phyloP scores from a whole-genome alignment of 2,888 invertebrate species.

The Hypolimnas misippus region DNA sequence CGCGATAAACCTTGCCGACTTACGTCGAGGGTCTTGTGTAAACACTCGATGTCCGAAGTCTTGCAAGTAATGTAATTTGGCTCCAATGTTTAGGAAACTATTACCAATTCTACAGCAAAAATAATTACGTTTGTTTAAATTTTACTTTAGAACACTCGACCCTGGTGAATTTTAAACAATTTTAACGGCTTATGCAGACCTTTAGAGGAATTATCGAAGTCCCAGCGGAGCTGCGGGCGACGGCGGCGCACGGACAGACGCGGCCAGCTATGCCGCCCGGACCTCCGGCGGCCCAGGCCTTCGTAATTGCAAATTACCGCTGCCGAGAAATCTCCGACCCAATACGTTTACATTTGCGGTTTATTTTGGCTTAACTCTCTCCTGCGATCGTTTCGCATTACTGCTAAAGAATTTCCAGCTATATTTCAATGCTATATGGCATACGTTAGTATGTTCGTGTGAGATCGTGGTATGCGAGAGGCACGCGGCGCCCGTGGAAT shows the following conservation, averaged over 20 bases:
- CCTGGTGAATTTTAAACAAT: conserved; percentile 21
- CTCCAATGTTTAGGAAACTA: neutral
- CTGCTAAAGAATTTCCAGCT: conserved; percentile 1
- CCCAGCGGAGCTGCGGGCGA: conserved; percentile 27
- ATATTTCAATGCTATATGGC: conserved; percentile 9
- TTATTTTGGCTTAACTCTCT: conserved; percentile 27
- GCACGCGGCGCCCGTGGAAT: conserved; percentile 33
- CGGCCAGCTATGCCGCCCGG: conserved; percentile 22
- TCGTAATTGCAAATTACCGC: conserved; percentile 36
- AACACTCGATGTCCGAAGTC: neutral
- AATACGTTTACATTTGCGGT: conserved; percentile 33
- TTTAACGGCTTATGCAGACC: conserved; percentile 18
- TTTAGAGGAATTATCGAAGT: conserved; percentile 22
- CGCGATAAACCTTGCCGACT: neutral
- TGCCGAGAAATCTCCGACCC: conserved; percentile 36
- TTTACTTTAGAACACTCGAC: conserved; percentile 1
- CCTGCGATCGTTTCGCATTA: neutral
- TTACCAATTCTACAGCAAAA: neutral
- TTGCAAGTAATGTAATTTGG: neutral
- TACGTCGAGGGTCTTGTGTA: neutral
- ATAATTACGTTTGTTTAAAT: neutral
- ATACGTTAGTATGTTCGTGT: neutral
- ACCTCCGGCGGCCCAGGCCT: conserved; percentile 20
- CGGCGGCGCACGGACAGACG: conserved; percentile 13
- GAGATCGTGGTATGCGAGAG: conserved; percentile 24